Conservation (phyloP, 2,888 invertebrate genomes). For the Drosophila trichaetosa region DNA sequence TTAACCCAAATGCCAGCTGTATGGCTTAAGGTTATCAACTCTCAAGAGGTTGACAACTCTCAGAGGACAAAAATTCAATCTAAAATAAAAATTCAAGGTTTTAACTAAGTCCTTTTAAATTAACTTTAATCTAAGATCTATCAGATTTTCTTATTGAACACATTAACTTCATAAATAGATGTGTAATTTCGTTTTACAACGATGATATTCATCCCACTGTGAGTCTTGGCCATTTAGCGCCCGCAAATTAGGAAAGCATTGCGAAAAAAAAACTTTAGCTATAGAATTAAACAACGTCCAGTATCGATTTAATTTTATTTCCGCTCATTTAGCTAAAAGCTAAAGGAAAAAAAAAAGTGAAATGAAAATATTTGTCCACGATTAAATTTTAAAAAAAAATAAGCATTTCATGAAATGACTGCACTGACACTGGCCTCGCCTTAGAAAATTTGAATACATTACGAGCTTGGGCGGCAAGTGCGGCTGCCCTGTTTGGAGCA, state of each 20-base stretch:
- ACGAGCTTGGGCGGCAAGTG: conserved; percentile 45
- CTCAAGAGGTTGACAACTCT: too few relatives aligned
- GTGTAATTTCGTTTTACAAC: conserved; percentile 5
- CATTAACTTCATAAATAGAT: neutral
- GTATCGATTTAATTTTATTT: conserved; percentile 84
- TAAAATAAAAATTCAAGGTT: neutral
- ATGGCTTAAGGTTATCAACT: neutral
- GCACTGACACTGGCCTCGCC: conserved; percentile 79
- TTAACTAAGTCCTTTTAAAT: neutral
- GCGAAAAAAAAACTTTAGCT: conserved; percentile 55
- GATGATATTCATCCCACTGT: conserved; percentile 36
- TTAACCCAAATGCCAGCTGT: neutral
- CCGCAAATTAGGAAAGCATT: conserved; percentile 45
- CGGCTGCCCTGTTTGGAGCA: conserved; percentile 21
- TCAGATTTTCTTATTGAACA: neutral
- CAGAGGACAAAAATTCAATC: neutral
- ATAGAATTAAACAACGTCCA: conserved; percentile 69
- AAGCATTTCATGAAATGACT: conserved; percentile 78
- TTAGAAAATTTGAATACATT: conserved; percentile 81
- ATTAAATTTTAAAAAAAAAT: conserved; percentile 73
- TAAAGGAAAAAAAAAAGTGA: conserved; percentile 41
- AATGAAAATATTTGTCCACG: conserved; percentile 83
- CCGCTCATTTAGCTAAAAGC: conserved; percentile 83
- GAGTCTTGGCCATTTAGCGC: conserved; percentile 35
- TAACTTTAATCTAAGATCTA: neutral